These are phyloP conservation scores for Seira musarum DNA, from an alignment of 2,888 invertebrate species.

Conservation along the genomic window DNA sequence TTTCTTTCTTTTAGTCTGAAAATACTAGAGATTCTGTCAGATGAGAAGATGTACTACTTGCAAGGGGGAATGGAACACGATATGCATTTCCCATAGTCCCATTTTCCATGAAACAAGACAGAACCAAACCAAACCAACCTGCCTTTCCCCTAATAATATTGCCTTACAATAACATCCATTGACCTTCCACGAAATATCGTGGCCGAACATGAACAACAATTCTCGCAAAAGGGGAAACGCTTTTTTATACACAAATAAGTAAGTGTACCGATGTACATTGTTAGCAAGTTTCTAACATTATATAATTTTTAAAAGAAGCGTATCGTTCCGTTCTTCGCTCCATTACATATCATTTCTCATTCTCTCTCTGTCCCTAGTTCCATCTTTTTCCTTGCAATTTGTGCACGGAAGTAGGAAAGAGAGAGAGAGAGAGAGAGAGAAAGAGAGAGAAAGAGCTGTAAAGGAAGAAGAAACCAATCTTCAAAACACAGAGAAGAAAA, in stretches of 20 bases:
- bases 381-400: conserved; percentile 24
- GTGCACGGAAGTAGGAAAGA: conserved; percentile 17
- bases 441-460: conserved; percentile 21
- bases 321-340: conserved; percentile 36
- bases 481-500: conserved; percentile 38
- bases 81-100: background rate
- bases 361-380: conserved; percentile 9
- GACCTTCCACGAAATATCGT: too few species aligned
- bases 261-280: background rate
- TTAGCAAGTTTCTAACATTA: conserved; percentile 26
- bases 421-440: conserved; percentile 21
- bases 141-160: background rate
- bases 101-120: too few species aligned
- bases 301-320: conserved; percentile 9
- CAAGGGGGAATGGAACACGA: background rate
- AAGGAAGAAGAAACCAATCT: too few species aligned
- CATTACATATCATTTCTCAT: conserved; percentile 33
- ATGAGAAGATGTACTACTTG: background rate
- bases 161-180: background rate
- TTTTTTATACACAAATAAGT: background rate
- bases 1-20: background rate
- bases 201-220: too few species aligned
- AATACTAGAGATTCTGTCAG: background rate
- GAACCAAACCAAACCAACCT: too few species aligned
- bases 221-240: background rate